phyloP scores from a whole-genome alignment of 1,140 invertebrate species.

The Drosophila ironensis region DNA sequence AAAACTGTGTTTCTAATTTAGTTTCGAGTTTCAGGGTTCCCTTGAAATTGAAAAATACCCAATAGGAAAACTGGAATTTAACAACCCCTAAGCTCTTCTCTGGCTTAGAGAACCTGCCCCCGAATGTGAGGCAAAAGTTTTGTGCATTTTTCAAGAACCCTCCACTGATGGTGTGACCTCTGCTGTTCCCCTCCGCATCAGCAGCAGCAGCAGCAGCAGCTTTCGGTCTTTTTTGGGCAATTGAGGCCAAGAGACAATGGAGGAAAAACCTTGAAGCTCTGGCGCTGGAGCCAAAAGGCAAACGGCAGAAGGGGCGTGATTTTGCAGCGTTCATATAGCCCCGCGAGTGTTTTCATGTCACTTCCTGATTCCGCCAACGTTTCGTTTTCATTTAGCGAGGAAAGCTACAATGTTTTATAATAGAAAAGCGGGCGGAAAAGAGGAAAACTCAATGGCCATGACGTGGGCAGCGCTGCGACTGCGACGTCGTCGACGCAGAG shows the following conservation, averaged over 20 bases:
- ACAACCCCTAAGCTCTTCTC: too few relatives aligned
- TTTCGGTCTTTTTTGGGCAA: conserved; percentile 50
- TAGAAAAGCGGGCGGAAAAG: conserved; percentile 24
- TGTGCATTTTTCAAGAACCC: too few relatives aligned
- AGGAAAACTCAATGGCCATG: conserved; percentile 82
- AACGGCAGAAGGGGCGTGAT: conserved; percentile 12
- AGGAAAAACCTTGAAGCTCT: conserved; percentile 31
- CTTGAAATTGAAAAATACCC: too few relatives aligned
- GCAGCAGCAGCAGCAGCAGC: too few relatives aligned
- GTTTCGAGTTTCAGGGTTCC: too few relatives aligned
- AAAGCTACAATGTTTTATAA: conserved; percentile 47
- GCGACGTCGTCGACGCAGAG: conserved; percentile 42
- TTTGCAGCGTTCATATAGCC: neutral
- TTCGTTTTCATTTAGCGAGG: conserved; percentile 53
- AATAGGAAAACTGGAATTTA: too few relatives aligned
- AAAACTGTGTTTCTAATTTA: too few relatives aligned
- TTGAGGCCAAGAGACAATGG: conserved; percentile 47
- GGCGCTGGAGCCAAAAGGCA: neutral
- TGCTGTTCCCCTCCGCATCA: conserved; percentile 21
- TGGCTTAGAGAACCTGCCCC: too few relatives aligned
- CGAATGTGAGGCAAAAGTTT: too few relatives aligned
- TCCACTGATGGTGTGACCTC: too few relatives aligned
- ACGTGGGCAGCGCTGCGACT: conserved; percentile 70
- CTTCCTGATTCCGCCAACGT: conserved; percentile 46
- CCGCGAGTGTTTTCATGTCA: neutral